Evolutionary conservation across 2,113 vertebrate genomes (phyloP), one percentile per base, ranked within the genome.

Genomic region (Ifrita kowaldi): DNA sequence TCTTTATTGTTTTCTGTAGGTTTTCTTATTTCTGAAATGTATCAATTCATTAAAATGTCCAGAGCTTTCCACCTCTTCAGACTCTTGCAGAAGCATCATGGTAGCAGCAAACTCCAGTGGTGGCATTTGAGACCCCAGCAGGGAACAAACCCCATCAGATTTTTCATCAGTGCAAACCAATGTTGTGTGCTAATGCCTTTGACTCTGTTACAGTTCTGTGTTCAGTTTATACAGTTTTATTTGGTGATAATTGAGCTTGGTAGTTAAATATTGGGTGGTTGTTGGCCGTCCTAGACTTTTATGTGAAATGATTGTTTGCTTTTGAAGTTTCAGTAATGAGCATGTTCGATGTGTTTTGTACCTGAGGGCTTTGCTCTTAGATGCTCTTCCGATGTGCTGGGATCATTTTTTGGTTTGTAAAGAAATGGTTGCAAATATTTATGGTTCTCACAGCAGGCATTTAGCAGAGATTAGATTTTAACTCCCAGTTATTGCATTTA

Each of bases 241-340:
- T 96, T 93, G 85, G 89, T 94, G 94, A 64, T 93, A 93, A 89
- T 82, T 93, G 33, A 70, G 21, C 57, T 79, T 80, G 47, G 20
- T 87, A 50, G 67, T 86, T 93, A 73, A 94, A 77, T 76, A 59
- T 9, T 89, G 21, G 63, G 55, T 56, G 69, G 49, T 78, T 81
- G 30, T 52, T 95, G 80, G 56, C 81, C 24, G 47, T 91, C 46
- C n/a, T 69, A 32, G 32, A 13, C 67, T 91, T 90, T 93, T 67
- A 84, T 55, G 41, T 69, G 95, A 86, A 92, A n/a, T 39, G 18
- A 50, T 59, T 65, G 28, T 88, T 92, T 91, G 78, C 84, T 90
- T 93, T 85, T 89, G 81, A 93, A 91, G 78, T 94, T 89, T 55
- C 39, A 27, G 52, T 93, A 87, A 93, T 87, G 75, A 93, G 78